These are phyloP conservation scores for Meiosimyza decipiens DNA, from an alignment of 2,888 invertebrate species.

Conservation along the genomic window DNA sequence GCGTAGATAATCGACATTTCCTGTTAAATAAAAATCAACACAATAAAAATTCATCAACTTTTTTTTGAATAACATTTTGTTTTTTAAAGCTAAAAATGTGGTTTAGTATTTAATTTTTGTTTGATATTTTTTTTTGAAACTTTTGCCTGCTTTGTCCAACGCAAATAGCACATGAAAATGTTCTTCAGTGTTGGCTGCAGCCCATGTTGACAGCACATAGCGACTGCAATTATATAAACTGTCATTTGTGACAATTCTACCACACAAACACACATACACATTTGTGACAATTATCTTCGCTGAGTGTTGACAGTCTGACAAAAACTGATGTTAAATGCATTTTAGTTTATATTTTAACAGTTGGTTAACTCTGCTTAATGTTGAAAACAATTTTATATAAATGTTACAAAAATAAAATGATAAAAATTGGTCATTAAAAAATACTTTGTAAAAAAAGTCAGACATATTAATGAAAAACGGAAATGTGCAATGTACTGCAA, in stretches of 20 bases:
- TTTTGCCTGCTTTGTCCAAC: conserved; percentile 1
- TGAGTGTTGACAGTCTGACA: conserved; percentile 53
- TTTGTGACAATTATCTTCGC: neutral
- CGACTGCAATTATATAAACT: conserved; percentile 9
- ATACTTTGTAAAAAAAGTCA: too few species aligned
- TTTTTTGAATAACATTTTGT: conserved; percentile 1
- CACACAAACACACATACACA: neutral
- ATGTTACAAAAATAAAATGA: conserved; percentile 1
- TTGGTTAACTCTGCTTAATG: conserved; percentile 61
- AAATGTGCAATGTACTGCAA: too few species aligned
- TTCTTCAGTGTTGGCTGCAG: neutral
- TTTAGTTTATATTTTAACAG: conserved; percentile 64
- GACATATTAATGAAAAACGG: too few species aligned
- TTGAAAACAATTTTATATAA: conserved; percentile 53
- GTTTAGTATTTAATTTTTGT: neutral
- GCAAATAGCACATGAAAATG: conserved; percentile 23
- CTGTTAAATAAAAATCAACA: neutral
- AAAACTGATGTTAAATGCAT: conserved; percentile 57
- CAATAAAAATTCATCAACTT: conserved; percentile 10
- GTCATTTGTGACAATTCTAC: neutral
- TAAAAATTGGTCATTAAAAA: too few species aligned
- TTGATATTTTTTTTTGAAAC: neutral
- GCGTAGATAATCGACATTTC: conserved; percentile 22
- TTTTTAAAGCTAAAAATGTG: too few species aligned
- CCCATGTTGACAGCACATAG: neutral